Conservation (phyloP, 2,113 vertebrate genomes). For the Melanostigma gelatinosum region DNA sequence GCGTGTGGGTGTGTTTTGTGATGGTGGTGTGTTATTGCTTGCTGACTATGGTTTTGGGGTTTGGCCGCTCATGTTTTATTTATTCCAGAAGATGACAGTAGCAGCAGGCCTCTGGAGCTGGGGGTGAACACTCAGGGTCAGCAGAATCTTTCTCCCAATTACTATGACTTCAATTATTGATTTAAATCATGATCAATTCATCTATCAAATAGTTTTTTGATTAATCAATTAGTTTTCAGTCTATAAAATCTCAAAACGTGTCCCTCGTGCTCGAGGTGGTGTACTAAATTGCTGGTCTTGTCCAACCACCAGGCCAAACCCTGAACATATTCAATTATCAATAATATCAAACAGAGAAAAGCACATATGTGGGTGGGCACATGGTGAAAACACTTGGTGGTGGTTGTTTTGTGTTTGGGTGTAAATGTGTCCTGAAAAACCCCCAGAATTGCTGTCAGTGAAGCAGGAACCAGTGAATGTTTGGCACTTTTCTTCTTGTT, state of each 20-base stretch:
- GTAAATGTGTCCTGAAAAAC: constrained; percentile 1
- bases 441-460: neutral
- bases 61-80: constrained; percentile 59
- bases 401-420: neutral
- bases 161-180: neutral
- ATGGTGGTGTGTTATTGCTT: neutral
- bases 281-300: neutral
- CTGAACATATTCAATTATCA: neutral
- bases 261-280: neutral
- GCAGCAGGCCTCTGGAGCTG: constrained; percentile 8
- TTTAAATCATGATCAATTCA: neutral
- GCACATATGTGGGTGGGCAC: neutral
- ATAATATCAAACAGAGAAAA: neutral
- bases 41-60: constrained; percentile 33
- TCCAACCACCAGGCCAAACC: neutral
- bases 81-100: constrained; percentile 9
- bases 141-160: constrained; percentile 20
- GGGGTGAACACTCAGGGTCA: constrained; percentile 24
- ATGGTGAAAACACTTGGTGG: neutral
- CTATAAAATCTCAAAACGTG: neutral
- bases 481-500: neutral
- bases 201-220: neutral
- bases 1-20: neutral
- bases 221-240: neutral
- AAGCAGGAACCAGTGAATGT: too few species aligned